Base-by-base conservation (phyloP, 37 sponge, comb jelly and placozoan genomes). In the Mnemiopsis leidyi region DNA sequence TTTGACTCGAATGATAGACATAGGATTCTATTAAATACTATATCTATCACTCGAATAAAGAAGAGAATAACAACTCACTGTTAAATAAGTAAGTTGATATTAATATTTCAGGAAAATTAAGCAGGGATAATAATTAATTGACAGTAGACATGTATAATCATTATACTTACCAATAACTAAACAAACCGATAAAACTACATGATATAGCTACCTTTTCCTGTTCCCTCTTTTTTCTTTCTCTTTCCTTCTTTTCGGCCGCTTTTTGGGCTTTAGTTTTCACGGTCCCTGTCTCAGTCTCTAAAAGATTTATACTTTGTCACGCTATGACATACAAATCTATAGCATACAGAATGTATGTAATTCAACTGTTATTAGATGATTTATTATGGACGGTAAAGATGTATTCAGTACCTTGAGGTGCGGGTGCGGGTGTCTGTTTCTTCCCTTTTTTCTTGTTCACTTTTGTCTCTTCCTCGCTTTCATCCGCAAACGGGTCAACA, bases 191-290 rank as follows among this genome's bases (percentile, higher is more conserved):
- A n/a, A n/a, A n/a, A n/a, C n/a, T n/a, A n/a, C n/a, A n/a, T n/a
- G n/a, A n/a, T n/a, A n/a, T n/a, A n/a, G n/a, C 9, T 48, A 77
- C 79, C 68, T 85, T 85, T 18, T 38, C 61, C 25, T 85, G 92
- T 32, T 94, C 92, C 25, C 36, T 94, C 92, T 85, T 83, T 29
- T 92, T 85, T 73, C 69, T 94, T 35, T 76, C 93, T 33, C 32
- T 40, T 24, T 94, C 92, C 32, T 95, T 94, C 35, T 94, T 95
- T 61, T 94, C 92, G 18, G 92, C 93, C 20, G 94, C 93, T 94
- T 95, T 95, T 31, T 94, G 93, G 32, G 94, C 94, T 23, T 75
- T 76, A 7, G 94, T 92, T 39, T 94, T 94, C 30, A 94, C 92
- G 20, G 93, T 92, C 36, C 90, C 90, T 21, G 32, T 37, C 26